Conservation (phyloP, 2,888 invertebrate genomes). For the Gari tellinella region DNA sequence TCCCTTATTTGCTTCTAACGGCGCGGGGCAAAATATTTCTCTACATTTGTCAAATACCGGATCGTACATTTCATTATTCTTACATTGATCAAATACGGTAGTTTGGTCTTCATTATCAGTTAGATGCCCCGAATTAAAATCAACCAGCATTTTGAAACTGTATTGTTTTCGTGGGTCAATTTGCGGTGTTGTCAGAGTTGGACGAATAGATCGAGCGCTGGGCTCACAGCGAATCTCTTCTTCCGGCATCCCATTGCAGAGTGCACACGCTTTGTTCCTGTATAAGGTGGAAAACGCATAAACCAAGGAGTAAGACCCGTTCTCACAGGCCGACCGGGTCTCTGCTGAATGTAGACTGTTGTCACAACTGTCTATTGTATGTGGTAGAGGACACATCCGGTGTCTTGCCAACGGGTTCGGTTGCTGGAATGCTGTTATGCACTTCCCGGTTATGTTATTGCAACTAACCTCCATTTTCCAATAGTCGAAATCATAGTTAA, state of each 20-base stretch:
- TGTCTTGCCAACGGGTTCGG: constrained; percentile 2
- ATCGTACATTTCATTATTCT: constrained; percentile 55
- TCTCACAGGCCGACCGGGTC: neutral
- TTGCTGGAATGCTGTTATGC: constrained; percentile 10
- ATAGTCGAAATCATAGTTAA: constrained; percentile 29
- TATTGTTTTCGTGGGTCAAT: constrained; percentile 7
- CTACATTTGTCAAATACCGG: constrained; percentile 53
- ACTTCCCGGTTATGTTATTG: neutral
- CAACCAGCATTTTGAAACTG: constrained; percentile 33
- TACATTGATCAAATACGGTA: constrained; percentile 22
- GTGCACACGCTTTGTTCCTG: constrained; percentile 73
- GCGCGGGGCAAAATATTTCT: constrained; percentile 35
- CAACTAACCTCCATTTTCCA: constrained; percentile 45
- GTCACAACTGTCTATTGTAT: constrained; percentile 14
- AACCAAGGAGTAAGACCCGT: constrained; percentile 22
- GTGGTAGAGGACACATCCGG: constrained; percentile 13
- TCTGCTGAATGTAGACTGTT: neutral
- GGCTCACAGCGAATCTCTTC: constrained; percentile 21
- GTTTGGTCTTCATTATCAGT: neutral
- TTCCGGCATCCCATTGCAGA: constrained; percentile 55
- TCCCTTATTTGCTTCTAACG: constrained; percentile 15
- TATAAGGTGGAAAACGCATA: constrained; percentile 35
- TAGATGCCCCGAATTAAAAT: constrained; percentile 21
- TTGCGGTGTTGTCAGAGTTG: neutral
- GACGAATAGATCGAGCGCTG: neutral